Percentiles rank a stretch among this genome's conserved stretches.
Conservation (phyloP, 2,113 vertebrate genomes). For the Chrysochloris asiatica region DNA sequence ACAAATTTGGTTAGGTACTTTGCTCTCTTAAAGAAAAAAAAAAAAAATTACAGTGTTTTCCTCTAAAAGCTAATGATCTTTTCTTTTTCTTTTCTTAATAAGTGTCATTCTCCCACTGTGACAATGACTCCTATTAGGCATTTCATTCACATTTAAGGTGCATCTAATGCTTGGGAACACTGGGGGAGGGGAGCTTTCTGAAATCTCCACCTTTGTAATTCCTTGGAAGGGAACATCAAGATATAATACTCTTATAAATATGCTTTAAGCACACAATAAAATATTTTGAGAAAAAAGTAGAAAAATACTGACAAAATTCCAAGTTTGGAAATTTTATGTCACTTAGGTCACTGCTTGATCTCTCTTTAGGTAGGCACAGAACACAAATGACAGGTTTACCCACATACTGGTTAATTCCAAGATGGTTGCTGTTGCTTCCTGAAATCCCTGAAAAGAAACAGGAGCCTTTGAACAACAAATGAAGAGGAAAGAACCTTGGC, state of each 20-base stretch:
- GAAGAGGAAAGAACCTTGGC: not conserved
- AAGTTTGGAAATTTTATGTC: not conserved
- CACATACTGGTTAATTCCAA: constrained; percentile 11
- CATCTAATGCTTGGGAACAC: not conserved
- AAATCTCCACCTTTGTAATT: not conserved
- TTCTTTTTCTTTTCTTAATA: constrained; percentile 3
- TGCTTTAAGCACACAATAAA: not conserved
- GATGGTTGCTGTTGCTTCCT: not conserved
- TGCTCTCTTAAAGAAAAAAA: constrained; percentile 37
- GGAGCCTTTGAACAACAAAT: constrained; percentile 1
- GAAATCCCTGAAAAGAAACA: not conserved
- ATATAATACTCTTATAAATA: not conserved
- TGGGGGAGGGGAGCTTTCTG: not conserved
- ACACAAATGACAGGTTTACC: not conserved
- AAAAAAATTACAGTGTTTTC: constrained; percentile 21
- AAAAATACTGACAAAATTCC: not conserved
- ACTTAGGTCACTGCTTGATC: not conserved
- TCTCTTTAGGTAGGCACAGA: not conserved
- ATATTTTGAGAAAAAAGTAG: not conserved
- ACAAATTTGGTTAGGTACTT: constrained; percentile 53
- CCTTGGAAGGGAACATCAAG: not conserved
- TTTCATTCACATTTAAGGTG: not conserved
- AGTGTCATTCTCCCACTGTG: constrained; percentile 14
- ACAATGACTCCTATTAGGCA: not conserved
- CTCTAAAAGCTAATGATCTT: constrained; percentile 39